Percentiles rank a stretch among this genome's conserved stretches.
Conservation (phyloP, 2,888 invertebrate species). For the Hydraecia micacea region DNA sequence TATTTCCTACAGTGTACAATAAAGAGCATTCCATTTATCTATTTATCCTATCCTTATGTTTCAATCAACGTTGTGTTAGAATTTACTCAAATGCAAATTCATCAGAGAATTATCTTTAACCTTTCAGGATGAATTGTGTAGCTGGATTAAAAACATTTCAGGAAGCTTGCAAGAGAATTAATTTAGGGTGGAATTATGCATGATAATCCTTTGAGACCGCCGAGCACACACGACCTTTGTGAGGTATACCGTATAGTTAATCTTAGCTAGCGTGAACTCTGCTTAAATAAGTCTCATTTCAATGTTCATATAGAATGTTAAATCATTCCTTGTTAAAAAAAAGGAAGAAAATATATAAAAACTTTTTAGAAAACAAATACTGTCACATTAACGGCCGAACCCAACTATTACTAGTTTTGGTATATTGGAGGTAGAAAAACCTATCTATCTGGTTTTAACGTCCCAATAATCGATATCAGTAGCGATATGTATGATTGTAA, state of each 20-base stretch:
- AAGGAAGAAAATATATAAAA: not conserved
- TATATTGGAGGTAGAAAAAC: too few species aligned
- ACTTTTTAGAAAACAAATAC: not conserved
- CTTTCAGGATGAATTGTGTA: not conserved
- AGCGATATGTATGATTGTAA: too few species aligned
- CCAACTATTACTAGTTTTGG: not conserved
- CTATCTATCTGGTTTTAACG: not conserved
- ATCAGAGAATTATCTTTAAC: not conserved
- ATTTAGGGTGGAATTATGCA: conserved; percentile 27
- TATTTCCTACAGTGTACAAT: not conserved
- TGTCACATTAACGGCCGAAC: not conserved
- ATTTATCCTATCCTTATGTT: not conserved
- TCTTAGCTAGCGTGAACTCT: conserved; percentile 4
- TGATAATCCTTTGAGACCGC: conserved; percentile 27
- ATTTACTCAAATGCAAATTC: not conserved
- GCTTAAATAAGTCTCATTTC: not conserved
- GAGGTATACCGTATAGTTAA: conserved; percentile 18
- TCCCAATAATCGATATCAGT: not conserved
- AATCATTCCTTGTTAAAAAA: not conserved
- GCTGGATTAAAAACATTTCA: conserved; percentile 20
- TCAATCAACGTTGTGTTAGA: not conserved
- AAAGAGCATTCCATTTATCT: too few species aligned
- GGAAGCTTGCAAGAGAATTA: conserved; percentile 20
- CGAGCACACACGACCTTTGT: conserved; percentile 22
- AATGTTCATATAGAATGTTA: not conserved